phyloP scores from a whole-genome alignment of 2,113 vertebrate species.

The Thunnus maccoyii region DNA sequence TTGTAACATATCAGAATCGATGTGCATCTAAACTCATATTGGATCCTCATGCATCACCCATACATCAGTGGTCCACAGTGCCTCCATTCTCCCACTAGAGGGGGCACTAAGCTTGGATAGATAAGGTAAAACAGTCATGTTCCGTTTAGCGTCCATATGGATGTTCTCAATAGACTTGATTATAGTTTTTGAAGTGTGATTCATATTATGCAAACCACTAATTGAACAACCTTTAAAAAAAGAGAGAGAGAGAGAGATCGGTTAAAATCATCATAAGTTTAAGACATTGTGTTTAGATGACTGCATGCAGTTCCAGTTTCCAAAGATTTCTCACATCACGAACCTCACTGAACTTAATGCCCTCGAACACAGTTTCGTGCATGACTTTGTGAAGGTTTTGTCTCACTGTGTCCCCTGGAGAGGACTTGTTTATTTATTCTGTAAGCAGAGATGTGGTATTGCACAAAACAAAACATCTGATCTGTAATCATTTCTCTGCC shows the following conservation, averaged over 20 bases:
- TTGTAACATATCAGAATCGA: background rate
- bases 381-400: background rate
- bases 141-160: background rate
- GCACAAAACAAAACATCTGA: background rate
- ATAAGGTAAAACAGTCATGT: background rate
- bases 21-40: background rate
- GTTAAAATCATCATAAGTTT: background rate
- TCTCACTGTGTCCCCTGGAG: background rate
- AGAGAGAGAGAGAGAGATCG: no score
- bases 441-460: background rate
- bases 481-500: conserved; percentile 12
- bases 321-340: background rate
- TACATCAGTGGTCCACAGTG: background rate
- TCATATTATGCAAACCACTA: no score
- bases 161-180: background rate
- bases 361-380: background rate
- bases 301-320: background rate
- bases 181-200: background rate
- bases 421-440: background rate
- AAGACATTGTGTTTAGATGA: no score
- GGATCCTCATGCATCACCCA: no score
- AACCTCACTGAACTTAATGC: background rate
- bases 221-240: no score
- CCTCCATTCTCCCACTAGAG: conserved; percentile 58
- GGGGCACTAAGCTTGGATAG: conserved; percentile 57